Conservation (phyloP, 1,140 invertebrate species). For the Calosoma granatense region DNA sequence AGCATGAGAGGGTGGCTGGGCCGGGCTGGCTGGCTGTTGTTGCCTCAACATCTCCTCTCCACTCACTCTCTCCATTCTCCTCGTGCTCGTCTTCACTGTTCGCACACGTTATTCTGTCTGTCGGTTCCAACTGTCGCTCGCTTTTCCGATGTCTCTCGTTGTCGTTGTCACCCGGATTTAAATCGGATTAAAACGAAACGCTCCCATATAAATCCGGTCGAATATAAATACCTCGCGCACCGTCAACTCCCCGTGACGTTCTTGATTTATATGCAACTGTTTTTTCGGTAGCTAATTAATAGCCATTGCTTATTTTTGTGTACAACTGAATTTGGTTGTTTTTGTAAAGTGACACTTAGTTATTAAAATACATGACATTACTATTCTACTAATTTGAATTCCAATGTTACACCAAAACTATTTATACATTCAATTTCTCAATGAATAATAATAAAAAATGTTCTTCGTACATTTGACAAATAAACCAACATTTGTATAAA, state of each 20-base stretch:
- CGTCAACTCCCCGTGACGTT: neutral
- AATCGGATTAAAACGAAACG: neutral
- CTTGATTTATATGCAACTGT: neutral
- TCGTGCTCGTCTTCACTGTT: no score
- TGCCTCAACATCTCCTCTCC: neutral
- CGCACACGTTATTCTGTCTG: neutral
- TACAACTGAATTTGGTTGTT: no score
- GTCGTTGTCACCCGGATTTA: neutral
- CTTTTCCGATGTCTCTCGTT: neutral
- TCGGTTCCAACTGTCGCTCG: constrained; percentile 4
- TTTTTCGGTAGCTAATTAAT: neutral
- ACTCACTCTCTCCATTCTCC: neutral
- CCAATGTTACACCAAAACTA: no score
- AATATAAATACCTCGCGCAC: neutral
- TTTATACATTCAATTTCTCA: no score
- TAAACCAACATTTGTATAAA: no score
- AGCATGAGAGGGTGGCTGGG: neutral
- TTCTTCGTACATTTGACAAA: no score
- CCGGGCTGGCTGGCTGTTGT: neutral
- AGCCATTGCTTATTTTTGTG: neutral
- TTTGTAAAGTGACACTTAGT: no score
- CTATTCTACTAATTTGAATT: no score
- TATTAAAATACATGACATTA: no score
- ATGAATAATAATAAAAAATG: no score
- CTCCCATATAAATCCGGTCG: neutral